Percentiles rank a stretch among this genome's conserved stretches.
phyloP scores from a whole-genome alignment of 1,140 invertebrate species.

The Drosophila pseudoananassae region DNA sequence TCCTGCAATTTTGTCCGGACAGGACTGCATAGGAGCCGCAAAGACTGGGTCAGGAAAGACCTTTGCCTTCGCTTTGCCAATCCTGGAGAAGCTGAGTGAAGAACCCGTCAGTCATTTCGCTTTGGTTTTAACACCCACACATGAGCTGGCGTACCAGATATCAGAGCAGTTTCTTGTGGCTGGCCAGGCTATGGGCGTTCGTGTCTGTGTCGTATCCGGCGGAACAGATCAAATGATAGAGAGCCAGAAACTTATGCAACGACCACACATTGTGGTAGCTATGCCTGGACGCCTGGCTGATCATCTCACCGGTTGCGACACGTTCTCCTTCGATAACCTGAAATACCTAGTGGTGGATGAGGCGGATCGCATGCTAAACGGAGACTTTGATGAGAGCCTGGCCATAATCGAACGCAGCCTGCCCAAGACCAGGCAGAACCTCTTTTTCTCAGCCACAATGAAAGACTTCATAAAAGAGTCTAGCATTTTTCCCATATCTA shows the following conservation, averaged over 20 bases:
- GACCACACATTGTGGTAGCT: conserved; percentile 97
- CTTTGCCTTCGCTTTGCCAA: conserved; percentile 97
- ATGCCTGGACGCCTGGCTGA: conserved; percentile 96
- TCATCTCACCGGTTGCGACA: conserved; percentile 93
- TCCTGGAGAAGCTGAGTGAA: conserved; percentile 95
- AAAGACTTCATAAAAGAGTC: conserved; percentile 89
- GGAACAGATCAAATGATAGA: conserved; percentile 97
- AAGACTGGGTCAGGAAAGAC: conserved; percentile 99
- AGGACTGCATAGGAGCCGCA: conserved; percentile 97
- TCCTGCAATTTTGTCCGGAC: conserved; percentile 91
- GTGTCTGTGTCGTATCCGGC: conserved; percentile 93
- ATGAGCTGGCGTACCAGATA: conserved; percentile 97
- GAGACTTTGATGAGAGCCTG: conserved; percentile 92
- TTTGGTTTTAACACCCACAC: conserved; percentile 97
- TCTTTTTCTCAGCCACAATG: conserved; percentile 98
- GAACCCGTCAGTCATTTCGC: conserved; percentile 98
- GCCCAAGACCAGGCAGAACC: conserved; percentile 92
- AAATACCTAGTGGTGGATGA: conserved; percentile 96
- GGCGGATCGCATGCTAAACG: conserved; percentile 93
- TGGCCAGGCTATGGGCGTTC: conserved; percentile 93
- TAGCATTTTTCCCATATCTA: conserved; percentile 78
- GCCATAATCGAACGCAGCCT: conserved; percentile 92
- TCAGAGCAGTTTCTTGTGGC: conserved; percentile 96
- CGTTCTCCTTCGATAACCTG: conserved; percentile 91
- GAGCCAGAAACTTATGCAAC: conserved; percentile 92